These are phyloP conservation scores for Eidolon dupreanum DNA, from an alignment of 2,797 vertebrate genomes.

Conservation along the genomic window DNA sequence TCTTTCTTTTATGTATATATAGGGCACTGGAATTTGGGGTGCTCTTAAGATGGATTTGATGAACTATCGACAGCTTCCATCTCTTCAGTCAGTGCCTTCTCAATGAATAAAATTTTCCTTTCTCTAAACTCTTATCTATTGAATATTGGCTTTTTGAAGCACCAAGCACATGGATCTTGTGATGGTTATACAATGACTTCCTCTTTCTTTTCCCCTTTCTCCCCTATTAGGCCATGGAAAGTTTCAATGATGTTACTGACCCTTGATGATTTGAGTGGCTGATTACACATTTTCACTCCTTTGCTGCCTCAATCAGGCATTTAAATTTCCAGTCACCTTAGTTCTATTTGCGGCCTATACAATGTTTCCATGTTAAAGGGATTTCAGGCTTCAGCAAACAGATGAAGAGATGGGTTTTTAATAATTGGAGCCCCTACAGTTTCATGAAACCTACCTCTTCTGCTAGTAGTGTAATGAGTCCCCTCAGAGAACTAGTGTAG, in stretches of 20 bases:
- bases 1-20: too few relatives aligned
- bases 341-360: neutral
- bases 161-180: too few relatives aligned
- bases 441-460: neutral
- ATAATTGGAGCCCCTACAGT: neutral
- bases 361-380: neutral
- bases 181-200: neutral
- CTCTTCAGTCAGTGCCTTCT: too few relatives aligned
- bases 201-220: neutral
- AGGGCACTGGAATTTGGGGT: too few relatives aligned
- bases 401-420: neutral
- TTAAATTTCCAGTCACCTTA: neutral
- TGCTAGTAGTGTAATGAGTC: neutral
- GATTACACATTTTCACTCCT: neutral
- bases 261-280: neutral
- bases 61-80: too few relatives aligned
- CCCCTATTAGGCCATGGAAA: neutral
- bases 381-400: neutral
- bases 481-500: neutral
- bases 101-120: too few relatives aligned
- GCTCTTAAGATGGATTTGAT: too few relatives aligned
- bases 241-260: neutral
- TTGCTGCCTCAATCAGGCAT: neutral
- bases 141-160: too few relatives aligned
- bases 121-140: too few relatives aligned